These are phyloP conservation scores for Phalacrocorax aristotelis DNA, from an alignment of 2,113 vertebrate species.

Conservation along the genomic window DNA sequence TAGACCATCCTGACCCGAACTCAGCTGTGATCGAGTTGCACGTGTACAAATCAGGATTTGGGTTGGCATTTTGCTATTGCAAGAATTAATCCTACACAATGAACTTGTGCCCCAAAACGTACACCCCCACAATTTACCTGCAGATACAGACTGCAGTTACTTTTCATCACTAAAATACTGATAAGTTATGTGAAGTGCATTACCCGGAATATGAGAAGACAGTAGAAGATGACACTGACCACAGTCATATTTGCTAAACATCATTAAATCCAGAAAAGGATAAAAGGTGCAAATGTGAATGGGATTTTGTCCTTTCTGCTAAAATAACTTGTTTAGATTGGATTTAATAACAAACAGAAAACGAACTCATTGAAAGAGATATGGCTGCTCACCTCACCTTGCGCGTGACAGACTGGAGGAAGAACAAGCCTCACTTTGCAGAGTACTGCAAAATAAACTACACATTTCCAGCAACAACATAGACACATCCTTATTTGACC, in stretches of 20 bases:
- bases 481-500: not conserved
- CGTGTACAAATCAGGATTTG: not conserved
- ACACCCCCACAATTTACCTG: not conserved
- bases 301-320: not conserved
- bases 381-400: not conserved
- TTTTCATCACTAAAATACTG: not conserved
- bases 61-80: not conserved
- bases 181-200: rapidly evolving
- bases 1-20: not conserved
- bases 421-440: not conserved
- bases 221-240: not conserved
- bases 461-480: not conserved
- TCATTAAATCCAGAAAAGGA: not conserved
- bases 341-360: not conserved
- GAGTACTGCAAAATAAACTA: rapidly evolving
- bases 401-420: not conserved
- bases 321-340: not conserved
- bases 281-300: not conserved
- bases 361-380: not conserved
- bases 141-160: not conserved
- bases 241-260: not conserved
- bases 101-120: not conserved
- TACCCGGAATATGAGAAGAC: not conserved
- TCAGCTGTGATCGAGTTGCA: rapidly evolving
- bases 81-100: not conserved